These are phyloP conservation scores for Catharus ustulatus DNA, from an alignment of 2,797 vertebrate genomes.

Conservation along the genomic window DNA sequence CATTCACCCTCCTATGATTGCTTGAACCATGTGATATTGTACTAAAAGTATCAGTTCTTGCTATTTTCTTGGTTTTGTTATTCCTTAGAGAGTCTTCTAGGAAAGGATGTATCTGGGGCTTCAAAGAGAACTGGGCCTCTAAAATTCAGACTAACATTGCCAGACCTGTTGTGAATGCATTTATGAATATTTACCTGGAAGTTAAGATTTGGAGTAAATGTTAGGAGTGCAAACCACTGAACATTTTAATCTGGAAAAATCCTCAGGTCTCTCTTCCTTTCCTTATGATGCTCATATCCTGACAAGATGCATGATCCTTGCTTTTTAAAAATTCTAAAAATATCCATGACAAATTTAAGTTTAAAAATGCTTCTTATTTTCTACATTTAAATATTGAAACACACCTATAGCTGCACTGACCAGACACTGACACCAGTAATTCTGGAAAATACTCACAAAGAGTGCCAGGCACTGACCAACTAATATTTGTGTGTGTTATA, in stretches of 20 bases:
- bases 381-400: not conserved
- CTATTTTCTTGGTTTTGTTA: not conserved
- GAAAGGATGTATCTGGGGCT: not conserved
- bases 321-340: not conserved
- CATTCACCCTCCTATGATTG: not conserved
- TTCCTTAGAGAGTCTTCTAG: not conserved
- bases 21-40: not conserved
- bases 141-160: not conserved
- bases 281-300: not conserved
- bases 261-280: not conserved
- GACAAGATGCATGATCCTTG: not conserved
- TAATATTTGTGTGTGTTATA: not conserved
- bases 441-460: not conserved
- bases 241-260: not conserved
- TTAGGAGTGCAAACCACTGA: not conserved
- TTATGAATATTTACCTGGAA: not conserved
- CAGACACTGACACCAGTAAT: not conserved
- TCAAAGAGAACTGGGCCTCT: not conserved
- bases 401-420: not conserved
- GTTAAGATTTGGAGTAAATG: not conserved
- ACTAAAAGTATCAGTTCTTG: not conserved
- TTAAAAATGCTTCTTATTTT: not conserved
- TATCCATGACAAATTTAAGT: not conserved
- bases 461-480: accelerated
- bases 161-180: not conserved